These are phyloP conservation scores for Cephus pulcher DNA, from an alignment of 2,888 invertebrate species.

Conservation along the genomic window DNA sequence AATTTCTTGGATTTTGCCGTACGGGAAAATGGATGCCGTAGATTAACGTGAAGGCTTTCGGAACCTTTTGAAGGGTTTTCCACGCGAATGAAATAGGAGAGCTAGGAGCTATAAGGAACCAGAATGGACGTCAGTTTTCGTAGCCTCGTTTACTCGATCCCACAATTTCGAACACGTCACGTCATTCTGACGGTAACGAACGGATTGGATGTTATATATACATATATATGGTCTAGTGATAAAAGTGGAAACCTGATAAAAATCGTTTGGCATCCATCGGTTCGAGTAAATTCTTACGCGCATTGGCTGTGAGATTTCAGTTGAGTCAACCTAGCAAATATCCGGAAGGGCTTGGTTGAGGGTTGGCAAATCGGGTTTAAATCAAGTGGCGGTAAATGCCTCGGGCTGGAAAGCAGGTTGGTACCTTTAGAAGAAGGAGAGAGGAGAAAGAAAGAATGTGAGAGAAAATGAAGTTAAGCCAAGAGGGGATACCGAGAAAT, in stretches of 20 bases:
- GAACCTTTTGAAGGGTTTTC: background rate
- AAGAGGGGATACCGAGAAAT: background rate
- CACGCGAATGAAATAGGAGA: background rate
- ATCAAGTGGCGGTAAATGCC: conserved; percentile 59
- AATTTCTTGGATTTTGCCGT: background rate
- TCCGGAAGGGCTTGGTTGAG: conserved; percentile 43
- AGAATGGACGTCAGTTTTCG: background rate
- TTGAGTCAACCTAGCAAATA: conserved; percentile 53
- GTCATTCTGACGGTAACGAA: background rate
- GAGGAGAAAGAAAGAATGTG: conserved; percentile 19
- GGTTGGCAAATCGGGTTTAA: conserved; percentile 54
- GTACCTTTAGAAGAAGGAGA: conserved; percentile 18
- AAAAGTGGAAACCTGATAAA: background rate
- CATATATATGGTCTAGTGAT: background rate
- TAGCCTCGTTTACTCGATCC: background rate
- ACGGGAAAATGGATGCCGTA: background rate
- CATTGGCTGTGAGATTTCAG: conserved; percentile 29
- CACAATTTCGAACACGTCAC: background rate
- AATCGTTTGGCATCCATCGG: conserved; percentile 1
- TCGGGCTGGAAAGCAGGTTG: conserved; percentile 27
- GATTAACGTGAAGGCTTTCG: background rate
- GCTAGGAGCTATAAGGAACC: background rate
- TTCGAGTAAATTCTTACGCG: conserved; percentile 6
- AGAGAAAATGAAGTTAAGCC: conserved; percentile 12
- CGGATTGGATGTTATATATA: background rate